Base-by-base conservation (phyloP, 2,113 vertebrate genomes). In the Hystrix cristata region DNA sequence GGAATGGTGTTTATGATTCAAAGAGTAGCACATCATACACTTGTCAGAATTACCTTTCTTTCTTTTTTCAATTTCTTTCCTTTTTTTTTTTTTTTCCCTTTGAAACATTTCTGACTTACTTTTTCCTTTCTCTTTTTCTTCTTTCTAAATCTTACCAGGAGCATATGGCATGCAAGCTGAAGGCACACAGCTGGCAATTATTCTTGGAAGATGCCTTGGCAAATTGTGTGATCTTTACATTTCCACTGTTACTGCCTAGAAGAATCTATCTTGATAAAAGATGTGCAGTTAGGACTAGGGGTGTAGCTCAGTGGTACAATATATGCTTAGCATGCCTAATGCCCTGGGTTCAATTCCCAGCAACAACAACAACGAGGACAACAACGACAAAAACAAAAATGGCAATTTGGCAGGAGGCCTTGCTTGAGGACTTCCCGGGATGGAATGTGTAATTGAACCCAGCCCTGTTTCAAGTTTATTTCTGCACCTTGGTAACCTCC, bases 151-250 rank as follows among this genome's bases (percentile, higher is more conserved):
- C 31, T 84, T 46, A 83, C 14, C 46, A 84, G 87, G 48, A 81
- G 46, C 69, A 60, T 65, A 53, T 76, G 46, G 27, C 29, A 71
- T 1, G 34, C 3, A 76, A 87, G 31, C 48, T 59, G 53, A 91
- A 31, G 74, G 31, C 31, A n/a, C 12, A 51, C 76, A 90, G 80
- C 60, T 97, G 65, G 62, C 31, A 67, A n/a, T 93, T 95, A 71
- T 88, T 91, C 92, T 95, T 95, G n/a, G 80, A 59, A 95, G 80
- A 82, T 83, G 5, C 14, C 79, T 95, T 96, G 62, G 83, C n/a
- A 96, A 69, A 90, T 83, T 59, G 43, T 38, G 5, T 64, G 74
- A 79, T 74, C 4, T 38, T n/a, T 80, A 29, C 74, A 53, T 87
- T 64, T 34, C 59, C 71, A 43, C 18, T 64, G 27, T 80, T 71